These are phyloP conservation scores for Phania funesta DNA, from an alignment of 2,888 invertebrate species.

Conservation along the genomic window DNA sequence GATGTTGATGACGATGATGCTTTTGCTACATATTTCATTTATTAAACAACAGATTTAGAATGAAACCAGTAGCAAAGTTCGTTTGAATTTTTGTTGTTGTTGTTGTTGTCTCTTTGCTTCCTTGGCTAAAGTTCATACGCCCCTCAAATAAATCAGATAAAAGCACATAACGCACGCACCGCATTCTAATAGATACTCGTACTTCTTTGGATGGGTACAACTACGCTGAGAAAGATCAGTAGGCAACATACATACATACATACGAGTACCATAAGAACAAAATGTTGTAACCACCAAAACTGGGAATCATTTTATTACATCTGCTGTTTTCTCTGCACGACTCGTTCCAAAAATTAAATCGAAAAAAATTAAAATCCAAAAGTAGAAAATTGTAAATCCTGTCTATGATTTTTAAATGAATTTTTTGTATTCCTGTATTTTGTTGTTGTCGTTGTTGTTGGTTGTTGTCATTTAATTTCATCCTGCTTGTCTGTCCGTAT, in stretches of 20 bases:
- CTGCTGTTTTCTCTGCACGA: constrained; percentile 46
- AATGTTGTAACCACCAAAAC: constrained; percentile 51
- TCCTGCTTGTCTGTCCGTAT: constrained; percentile 17
- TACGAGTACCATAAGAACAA: not conserved
- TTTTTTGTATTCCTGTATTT: constrained; percentile 50
- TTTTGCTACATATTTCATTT: constrained; percentile 33
- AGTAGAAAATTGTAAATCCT: constrained; percentile 56
- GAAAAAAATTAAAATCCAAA: constrained; percentile 41
- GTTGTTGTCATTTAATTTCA: not conserved
- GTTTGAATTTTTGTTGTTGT: constrained; percentile 11
- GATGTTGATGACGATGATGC: constrained; percentile 52
- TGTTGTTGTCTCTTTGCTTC: constrained; percentile 3
- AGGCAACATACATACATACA: constrained; percentile 5
- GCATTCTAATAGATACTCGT: constrained; percentile 37
- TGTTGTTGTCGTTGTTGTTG: not conserved
- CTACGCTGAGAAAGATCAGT: not conserved
- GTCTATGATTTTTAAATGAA: constrained; percentile 62
- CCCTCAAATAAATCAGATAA: constrained; percentile 71
- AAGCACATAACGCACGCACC: constrained; percentile 64
- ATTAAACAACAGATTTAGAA: constrained; percentile 26
- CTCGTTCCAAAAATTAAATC: constrained; percentile 26
- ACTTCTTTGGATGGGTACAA: too few species aligned
- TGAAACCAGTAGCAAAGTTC: constrained; percentile 57
- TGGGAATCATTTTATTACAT: constrained; percentile 57
- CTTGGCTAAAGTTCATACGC: constrained; percentile 68